Base-by-base conservation (phyloP, 92 coral and sea anemone species). In the Montipora capitata region DNA sequence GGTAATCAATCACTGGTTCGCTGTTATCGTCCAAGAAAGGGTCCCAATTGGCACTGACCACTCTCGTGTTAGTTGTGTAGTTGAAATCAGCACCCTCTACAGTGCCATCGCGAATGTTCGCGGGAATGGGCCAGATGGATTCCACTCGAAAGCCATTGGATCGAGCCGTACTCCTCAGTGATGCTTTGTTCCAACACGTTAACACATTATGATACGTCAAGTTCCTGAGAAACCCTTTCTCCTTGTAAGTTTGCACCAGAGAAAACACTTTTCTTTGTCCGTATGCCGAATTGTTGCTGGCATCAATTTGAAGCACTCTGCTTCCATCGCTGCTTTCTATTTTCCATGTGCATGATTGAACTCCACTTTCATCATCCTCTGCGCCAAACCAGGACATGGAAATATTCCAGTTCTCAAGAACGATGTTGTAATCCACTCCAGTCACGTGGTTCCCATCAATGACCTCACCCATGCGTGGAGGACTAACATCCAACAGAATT, bases 141-240 rank as follows among this genome's bases (percentile, higher is more conserved):
- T 87, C 96, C 7, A 91, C 92, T 41, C 94, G 94, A 85, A 93
- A 98, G 45, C 99, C 99, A 85, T 98, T 94, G 20, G 99, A 96
- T 58, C 92, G 94, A 40, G 90, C 75, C 12, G 82, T 78, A 2
- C 80, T 73, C 7, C 69, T 67, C 68, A 91, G 54, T 14, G 91
- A 92, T 6, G 99, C 99, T 56, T 89, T 90, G 72, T 95, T 98
- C 79, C 83, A 74, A 81, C 99, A 98, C 10, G 72, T 77, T 66
- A 98, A 76, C 43, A 86, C 94, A 43, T 88, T 98, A 52, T 81
- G 81, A 82, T 96, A 98, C 11, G 79, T 62, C 0, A 58, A 42
- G 17, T 85, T 88, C 14, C 61, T 73, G 27, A 67, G 86, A 10
- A 94, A 67, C 12, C 80, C 67, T 6, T 92, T 64, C 7, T 79